Evolutionary conservation across 64 coral and sea anemone species (phyloP).

Genomic region (Hydrozoanthus tunicans): DNA sequence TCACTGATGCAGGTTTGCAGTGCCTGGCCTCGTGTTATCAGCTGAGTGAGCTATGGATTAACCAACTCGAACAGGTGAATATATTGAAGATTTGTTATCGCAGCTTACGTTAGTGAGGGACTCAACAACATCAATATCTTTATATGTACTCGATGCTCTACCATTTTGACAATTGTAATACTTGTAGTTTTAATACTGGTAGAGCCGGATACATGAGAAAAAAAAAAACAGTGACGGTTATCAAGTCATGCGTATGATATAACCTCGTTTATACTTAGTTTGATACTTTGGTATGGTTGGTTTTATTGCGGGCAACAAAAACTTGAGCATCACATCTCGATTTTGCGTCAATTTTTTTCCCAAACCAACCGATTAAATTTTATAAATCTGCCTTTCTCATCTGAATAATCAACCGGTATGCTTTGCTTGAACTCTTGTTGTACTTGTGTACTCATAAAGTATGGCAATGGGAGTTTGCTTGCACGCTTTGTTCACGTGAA

Average conservation of each 20-base stretch:
- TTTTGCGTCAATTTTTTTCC: too few relatives aligned
- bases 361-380: too few relatives aligned
- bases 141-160: not conserved
- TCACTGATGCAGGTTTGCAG: conserved; percentile 46
- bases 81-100: too few relatives aligned
- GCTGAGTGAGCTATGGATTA: conserved; percentile 25
- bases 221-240: too few relatives aligned
- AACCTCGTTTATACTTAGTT: not conserved
- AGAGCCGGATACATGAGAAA: not conserved
- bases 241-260: not conserved
- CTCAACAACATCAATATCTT: too few relatives aligned
- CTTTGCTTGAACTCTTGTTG: too few relatives aligned
- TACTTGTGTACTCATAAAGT: too few relatives aligned
- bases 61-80: conserved; percentile 21
- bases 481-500: too few relatives aligned
- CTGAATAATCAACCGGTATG: too few relatives aligned
- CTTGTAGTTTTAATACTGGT: not conserved
- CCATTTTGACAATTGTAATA: not conserved
- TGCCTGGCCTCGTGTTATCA: conserved; percentile 48
- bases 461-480: too few relatives aligned
- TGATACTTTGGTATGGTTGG: not conserved
- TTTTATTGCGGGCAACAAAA: not conserved
- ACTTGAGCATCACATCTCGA: too few relatives aligned
- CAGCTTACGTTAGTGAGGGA: not conserved
- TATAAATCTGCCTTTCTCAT: too few relatives aligned